Base-by-base conservation (phyloP, 1,140 invertebrate species). In the Drosophila elegans region DNA sequence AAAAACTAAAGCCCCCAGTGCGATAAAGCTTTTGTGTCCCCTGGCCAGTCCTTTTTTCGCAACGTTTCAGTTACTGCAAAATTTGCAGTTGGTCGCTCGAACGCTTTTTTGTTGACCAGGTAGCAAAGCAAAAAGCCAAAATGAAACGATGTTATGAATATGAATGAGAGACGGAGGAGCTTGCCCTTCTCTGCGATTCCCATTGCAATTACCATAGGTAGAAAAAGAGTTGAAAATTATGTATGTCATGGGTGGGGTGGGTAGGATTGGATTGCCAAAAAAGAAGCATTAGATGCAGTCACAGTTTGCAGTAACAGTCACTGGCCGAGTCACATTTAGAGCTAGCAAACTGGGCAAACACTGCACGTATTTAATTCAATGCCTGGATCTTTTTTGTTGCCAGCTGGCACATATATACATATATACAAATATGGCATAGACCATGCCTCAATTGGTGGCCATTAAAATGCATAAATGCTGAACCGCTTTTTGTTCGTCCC, bases 131-230 rank as follows among this genome's bases (percentile, higher is more conserved):
- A 86, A 74, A 78, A 68, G 72, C 71, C 59, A 63, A 66, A 78
- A 88, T 69, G 81, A 86, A 86, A 86, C 83, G 67, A 79, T 68
- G 79, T 89, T 86, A 86, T 86, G 83, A 86, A 86, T 86, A 86
- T 86, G 83, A 86, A 86, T 86, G 83, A 88, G 48, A 48, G 52
- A 53, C 39, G 34, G 49, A 49, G 49, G 41, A 46, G 38, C 27
- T 36, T 38, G 34, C 49, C 53, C 10, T 42, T 41, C 53, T 32
- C 34, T 61, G 12, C 41, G 25, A 49, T 21, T 41, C 51, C 63
- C 64, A 66, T 51, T 75, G 73, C 73, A 67, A 75, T 75, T 75
- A 75, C 73, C 73, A 75, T 67, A 75, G 72, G 73, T 75, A 75
- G 53, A 75, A 75, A 74, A 75, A 75, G 72, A 75, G 73, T 75